Evolutionary conservation across 2,113 vertebrate genomes (phyloP), one percentile per base, ranked within the genome.

Genomic region (Lepus europaeus): DNA sequence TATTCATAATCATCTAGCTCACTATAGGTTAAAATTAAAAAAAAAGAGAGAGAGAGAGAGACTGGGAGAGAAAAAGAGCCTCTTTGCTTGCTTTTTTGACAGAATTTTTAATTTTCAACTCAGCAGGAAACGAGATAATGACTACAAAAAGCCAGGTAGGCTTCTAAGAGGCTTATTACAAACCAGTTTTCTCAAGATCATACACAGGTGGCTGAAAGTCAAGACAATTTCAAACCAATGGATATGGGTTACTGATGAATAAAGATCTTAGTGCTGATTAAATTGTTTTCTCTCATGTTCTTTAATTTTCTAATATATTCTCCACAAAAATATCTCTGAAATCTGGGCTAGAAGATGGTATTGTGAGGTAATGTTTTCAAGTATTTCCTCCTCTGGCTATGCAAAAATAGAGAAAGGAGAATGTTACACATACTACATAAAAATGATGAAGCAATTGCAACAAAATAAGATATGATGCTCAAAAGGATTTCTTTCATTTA

Each of bases 41-140:
- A 10, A 1, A 17, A 14, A 25, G 4, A 66, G 49, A 81, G n/a
- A 45, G 1, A 87, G 2, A 0, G 0, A 68, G 20, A 86, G n/a
- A 78, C 45, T 45, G 8, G 82, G 27, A 27, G 27, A 90, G 33
- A 56, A 12, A n/a, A 25, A 31, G 53, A 66, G 64, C 13, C 90
- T 91, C 89, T 93, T 91, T 96, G 97, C 90, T 97, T 95, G 94
- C 56, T 80, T 97, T 98, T 96, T 95, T 96, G 87, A 97, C 89
- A 97, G 93, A 97, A 97, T 88, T 98, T 98, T 97, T 98, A 91
- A 98, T 98, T 98, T 98, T 90, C 96, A 96, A 79, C 97, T 97
- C 97, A 98, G 97, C 74, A 95, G 97, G 95, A 97, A 92, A 90
- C 64, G 89, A 76, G 93, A 97, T 96, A 98, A 98, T 95, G 90